Evolutionary conservation across 2,113 vertebrate genomes (phyloP), one percentile per base, ranked within the genome.

Genomic region (Ceratotherium simum): DNA sequence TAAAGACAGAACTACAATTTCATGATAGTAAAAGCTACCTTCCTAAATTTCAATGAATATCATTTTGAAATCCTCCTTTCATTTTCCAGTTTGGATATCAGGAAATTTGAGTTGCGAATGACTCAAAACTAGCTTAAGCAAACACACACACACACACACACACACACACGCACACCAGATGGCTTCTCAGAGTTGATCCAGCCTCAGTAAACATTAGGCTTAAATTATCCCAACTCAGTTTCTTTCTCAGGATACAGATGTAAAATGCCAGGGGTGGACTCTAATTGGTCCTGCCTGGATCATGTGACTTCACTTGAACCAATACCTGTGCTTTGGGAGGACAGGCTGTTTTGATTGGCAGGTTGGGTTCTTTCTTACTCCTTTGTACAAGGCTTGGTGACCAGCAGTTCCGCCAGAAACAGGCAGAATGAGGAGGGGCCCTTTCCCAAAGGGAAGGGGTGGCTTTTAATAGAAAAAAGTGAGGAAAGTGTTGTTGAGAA

Each of bases 61-160:
- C 27, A 79, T 54, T 94, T 96, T 92, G 33, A 90, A 96, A 62
- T 42, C 11, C 9, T n/a, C 21, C 60, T 42, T 89, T 48, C 56
- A 36, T 79, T 73, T 95, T 97, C 51, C 70, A 94, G 36, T 83
- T 84, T 90, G 23, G 94, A 21, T 56, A 42, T 69, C 33, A 76
- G 70, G 33, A 84, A 79, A 31, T 51, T 8, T 69, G 51, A 39
- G 12, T 23, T 93, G 25, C 3, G 29, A 97, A 54, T 48, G 54
- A 97, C 10, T 29, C 21, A 18, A 84, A 51, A 67, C 42, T 60
- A 76, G 36, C 8, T 60, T 42, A 65, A 39, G 13, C 51, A 78
- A 33, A 51, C 13, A 69, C 33, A 75, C 33, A n/a, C 21, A 20
- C 62, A 69, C n/a, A 72, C 67, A 42, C 9, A 18, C 46, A 56